Base-by-base conservation (phyloP, 2,888 invertebrate species). In the Agonopterix subpropinquella region DNA sequence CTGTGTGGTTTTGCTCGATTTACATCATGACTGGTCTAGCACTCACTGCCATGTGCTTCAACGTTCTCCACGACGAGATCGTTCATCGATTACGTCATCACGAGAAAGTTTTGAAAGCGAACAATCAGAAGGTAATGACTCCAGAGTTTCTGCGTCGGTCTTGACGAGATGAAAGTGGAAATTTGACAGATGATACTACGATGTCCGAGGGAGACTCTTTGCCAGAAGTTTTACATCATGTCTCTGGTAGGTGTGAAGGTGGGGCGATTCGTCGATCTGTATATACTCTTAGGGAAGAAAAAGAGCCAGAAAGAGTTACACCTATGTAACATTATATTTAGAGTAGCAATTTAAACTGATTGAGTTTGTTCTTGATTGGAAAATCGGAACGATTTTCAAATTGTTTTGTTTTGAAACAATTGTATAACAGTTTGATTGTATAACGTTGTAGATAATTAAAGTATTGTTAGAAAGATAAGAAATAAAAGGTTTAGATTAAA, bases 1-100 rank as follows among this genome's bases (percentile, higher is more conserved):
- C 95, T 35, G 92, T 96, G 55, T 96, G 96, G 96, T 96, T 96
- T 79, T 96, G 95, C 76, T 96, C 96, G 44, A 91, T 95, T 60
- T 96, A 96, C 80, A 96, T 96, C 58, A 94, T 96, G 91, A 93
- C 94, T 39, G 96, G 96, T 1, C 92, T 96, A 90, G 96, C 96
- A 1, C 82, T 96, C 57, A 96, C 96, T 11, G 96, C 96, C 37
- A 96, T 96, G 95, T 96, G 96, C 68, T 96, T 96, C 82, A 96
- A 95, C 77, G 95, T 96, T 45, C 90, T 96, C 15, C 96, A 96
- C 73, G 95, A 96, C 73, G 96, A 96, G 77, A 95, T 96, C 53
- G 94, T 95, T 10, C 95, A 95, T 77, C 91, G 95, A 60, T 80
- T 94, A 53, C 92, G 92, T 65, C 93, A 93, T 65, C 87, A 89